These are phyloP conservation scores for Gryllus longicercus DNA, from an alignment of 2,888 invertebrate genomes.

Conservation along the genomic window DNA sequence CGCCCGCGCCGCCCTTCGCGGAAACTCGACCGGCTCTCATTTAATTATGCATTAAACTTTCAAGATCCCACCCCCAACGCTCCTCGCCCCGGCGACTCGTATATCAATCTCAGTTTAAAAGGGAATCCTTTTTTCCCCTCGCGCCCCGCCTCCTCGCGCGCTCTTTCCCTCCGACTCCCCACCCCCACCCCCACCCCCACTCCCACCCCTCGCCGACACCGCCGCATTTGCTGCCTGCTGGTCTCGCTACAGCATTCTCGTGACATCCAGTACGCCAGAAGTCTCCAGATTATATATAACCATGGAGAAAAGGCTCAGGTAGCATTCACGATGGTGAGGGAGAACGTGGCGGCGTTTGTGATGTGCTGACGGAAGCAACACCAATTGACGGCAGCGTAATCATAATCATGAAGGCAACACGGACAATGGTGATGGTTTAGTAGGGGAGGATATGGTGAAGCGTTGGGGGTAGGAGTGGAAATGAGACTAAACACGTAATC, in stretches of 20 bases:
- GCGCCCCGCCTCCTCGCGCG: not conserved
- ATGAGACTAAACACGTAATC: too few relatives aligned
- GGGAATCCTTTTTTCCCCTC: constrained; percentile 10
- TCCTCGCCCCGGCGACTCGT: not conserved
- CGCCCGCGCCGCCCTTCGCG: too few relatives aligned
- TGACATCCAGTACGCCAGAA: not conserved
- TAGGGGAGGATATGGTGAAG: not conserved
- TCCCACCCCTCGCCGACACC: not conserved
- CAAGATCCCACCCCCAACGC: not conserved
- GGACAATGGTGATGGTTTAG: not conserved
- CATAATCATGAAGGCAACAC: not conserved
- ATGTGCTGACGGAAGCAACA: too few relatives aligned
- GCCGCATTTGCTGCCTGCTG: not conserved
- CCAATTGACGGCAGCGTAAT: not conserved
- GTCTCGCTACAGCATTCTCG: not conserved
- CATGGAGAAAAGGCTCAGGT: not conserved
- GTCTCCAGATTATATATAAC: not conserved
- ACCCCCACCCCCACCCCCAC: not conserved
- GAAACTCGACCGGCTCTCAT: not conserved
- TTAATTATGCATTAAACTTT: constrained; percentile 17
- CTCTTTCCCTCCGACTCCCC: not conserved
- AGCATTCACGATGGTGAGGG: too few relatives aligned
- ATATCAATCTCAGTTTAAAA: constrained; percentile 17
- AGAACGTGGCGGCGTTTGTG: too few relatives aligned
- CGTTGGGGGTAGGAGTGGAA: too few relatives aligned